phyloP scores from a whole-genome alignment of 2,888 invertebrate species.

The Epinotia demarniana region DNA sequence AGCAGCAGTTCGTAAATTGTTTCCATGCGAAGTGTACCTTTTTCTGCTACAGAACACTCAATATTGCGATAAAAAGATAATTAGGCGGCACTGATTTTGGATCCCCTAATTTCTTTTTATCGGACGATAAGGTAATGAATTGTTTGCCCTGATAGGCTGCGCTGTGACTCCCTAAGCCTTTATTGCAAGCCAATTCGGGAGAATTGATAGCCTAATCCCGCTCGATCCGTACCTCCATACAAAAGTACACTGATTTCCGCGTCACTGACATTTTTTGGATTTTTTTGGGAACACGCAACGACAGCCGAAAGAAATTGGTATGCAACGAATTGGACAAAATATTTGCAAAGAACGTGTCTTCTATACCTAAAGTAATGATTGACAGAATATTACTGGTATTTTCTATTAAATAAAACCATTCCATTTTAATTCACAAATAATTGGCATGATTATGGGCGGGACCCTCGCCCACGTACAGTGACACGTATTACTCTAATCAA shows the following conservation, averaged over 20 bases:
- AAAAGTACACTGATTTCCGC: slow-evolving; percentile 36
- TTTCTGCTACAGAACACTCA: neutral
- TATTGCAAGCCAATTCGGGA: slow-evolving; percentile 37
- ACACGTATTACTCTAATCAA: too few species aligned
- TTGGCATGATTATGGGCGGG: too few species aligned
- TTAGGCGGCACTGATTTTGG: slow-evolving; percentile 8
- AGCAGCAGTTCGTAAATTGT: too few species aligned
- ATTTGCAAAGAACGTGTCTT: neutral
- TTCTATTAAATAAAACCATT: neutral
- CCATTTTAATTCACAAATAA: neutral
- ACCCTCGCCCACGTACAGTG: too few species aligned
- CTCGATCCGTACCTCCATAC: slow-evolving; percentile 34
- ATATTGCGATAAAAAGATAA: neutral
- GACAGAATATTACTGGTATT: slow-evolving; percentile 2
- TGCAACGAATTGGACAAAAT: slow-evolving; percentile 1
- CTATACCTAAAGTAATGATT: neutral
- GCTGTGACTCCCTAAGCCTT: slow-evolving; percentile 13
- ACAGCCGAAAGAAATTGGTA: slow-evolving; percentile 18
- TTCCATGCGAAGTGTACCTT: too few species aligned
- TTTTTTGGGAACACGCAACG: slow-evolving; percentile 19
- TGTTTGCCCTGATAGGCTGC: slow-evolving; percentile 37
- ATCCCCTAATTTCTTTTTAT: slow-evolving; percentile 34
- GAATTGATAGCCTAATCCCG: slow-evolving; percentile 41
- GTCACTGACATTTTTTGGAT: slow-evolving; percentile 14
- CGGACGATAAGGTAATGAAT: slow-evolving; percentile 42